These are phyloP conservation scores for Limnephilus lunatus DNA, from an alignment of 2,888 invertebrate species.

Conservation along the genomic window DNA sequence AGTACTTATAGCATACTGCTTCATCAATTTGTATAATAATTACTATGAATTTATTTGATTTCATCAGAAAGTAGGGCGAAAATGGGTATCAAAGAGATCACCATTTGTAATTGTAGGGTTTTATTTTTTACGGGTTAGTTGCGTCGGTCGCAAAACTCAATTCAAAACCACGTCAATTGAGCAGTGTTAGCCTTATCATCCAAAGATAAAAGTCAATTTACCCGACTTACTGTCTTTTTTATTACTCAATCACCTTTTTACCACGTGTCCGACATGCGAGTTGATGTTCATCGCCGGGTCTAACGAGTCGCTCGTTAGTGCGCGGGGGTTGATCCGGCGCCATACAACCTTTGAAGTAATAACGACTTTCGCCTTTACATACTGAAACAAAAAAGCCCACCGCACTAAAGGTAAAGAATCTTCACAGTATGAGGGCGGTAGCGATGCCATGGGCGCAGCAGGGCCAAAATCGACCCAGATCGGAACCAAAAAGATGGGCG, in stretches of 20 bases:
- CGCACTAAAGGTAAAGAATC: conserved; percentile 22
- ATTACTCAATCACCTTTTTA: conserved; percentile 15
- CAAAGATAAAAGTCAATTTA: neutral
- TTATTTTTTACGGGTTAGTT: conserved; percentile 12
- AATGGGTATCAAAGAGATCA: conserved; percentile 47
- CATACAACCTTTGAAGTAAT: conserved; percentile 51
- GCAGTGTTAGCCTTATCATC: neutral
- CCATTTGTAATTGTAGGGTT: conserved; percentile 52
- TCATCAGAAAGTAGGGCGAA: conserved; percentile 2
- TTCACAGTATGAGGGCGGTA: neutral
- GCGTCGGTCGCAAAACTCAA: neutral
- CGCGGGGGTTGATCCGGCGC: conserved; percentile 11
- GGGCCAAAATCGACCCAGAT: neutral
- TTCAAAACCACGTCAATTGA: no score
- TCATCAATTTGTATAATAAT: neutral
- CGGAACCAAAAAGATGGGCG: neutral
- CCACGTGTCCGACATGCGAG: neutral
- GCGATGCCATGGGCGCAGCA: neutral
- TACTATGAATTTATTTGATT: conserved; percentile 20
- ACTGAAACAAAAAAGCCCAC: conserved; percentile 44
- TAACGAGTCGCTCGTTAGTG: conserved; percentile 60
- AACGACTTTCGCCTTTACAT: conserved; percentile 49
- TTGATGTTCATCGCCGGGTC: conserved; percentile 19
- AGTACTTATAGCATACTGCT: no score
- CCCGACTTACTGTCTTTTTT: neutral